A percentile compares a stretch with the other conserved stretches of the same genome.
Conservation (phyloP, 2,113 vertebrate genomes). For the Oncorhynchus kisutch region DNA sequence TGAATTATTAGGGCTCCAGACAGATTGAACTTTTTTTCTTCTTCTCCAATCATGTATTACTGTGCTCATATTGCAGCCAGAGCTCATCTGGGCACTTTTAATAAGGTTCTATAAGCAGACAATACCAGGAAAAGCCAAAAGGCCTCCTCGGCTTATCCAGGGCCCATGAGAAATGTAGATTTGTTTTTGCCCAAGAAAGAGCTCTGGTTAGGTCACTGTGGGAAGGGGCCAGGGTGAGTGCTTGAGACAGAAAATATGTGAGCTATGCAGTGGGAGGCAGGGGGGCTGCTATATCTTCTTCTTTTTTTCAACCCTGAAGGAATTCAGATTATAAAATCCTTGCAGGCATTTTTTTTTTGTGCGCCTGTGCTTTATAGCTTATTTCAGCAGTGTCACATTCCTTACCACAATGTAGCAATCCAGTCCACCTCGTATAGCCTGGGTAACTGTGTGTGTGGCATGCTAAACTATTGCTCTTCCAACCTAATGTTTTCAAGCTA, state of each 20-base stretch:
- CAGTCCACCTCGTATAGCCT: not conserved
- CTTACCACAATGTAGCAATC: not conserved
- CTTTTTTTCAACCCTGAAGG: constrained; percentile 48
- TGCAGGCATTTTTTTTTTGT: constrained; percentile 50
- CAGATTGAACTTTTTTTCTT: constrained; percentile 2
- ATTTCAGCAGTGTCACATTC: constrained; percentile 47
- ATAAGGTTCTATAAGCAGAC: constrained; percentile 44
- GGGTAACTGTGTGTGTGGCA: not conserved
- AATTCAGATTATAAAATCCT: constrained; percentile 65
- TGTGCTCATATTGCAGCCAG: constrained; percentile 51
- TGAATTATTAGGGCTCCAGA: constrained; percentile 30
- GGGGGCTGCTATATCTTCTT: constrained; percentile 30
- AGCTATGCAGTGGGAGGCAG: constrained; percentile 74
- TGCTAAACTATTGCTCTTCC: not conserved
- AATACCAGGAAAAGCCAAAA: constrained; percentile 46
- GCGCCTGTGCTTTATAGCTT: constrained; percentile 26
- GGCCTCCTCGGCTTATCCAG: constrained; percentile 36
- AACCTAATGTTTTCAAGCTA: not conserved
- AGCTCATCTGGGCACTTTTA: constrained; percentile 45
- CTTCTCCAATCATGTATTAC: constrained; percentile 34
- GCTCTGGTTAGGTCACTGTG: constrained; percentile 45
- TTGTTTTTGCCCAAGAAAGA: constrained; percentile 41
- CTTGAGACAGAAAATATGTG: constrained; percentile 71
- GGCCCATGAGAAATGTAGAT: constrained; percentile 43
- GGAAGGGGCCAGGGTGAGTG: constrained; percentile 39